A percentile compares a stretch with the other conserved stretches of the same genome.
Conservation (phyloP, 2,797 vertebrate genomes). For the Novumbra hubbsi region DNA sequence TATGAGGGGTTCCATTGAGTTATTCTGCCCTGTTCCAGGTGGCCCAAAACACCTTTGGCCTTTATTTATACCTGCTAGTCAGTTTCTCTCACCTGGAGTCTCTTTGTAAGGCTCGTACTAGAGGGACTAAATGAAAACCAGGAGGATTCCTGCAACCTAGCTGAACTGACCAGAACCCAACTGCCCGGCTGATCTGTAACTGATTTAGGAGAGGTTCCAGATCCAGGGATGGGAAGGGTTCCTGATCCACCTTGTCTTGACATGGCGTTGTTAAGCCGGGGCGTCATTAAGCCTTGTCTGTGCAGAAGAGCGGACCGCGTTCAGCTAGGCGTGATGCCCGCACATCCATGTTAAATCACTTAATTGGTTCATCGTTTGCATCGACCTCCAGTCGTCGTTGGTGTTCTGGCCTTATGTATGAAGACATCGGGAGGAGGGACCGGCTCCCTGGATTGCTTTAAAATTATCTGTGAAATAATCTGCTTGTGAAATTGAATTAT, state of each 20-base stretch:
- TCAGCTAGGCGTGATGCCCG: not conserved
- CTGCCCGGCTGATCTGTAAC: not conserved
- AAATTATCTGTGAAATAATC: constrained; percentile 20
- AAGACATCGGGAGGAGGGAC: not conserved
- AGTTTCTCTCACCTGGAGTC: no score
- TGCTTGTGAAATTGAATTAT: constrained; percentile 33
- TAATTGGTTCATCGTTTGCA: not conserved
- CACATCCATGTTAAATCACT: not conserved
- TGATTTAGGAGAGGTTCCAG: not conserved
- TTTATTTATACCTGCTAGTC: no score
- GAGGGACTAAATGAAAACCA: no score
- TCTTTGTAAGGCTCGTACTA: no score
- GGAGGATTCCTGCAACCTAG: no score
- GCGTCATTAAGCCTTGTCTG: not conserved
- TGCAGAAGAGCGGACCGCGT: not conserved
- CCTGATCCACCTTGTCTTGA: not conserved
- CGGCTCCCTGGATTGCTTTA: not conserved
- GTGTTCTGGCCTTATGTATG: not conserved
- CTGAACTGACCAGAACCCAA: no score
- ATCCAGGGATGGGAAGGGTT: not conserved
- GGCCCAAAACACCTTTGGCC: no score
- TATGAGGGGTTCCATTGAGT: not conserved
- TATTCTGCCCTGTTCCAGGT: not conserved
- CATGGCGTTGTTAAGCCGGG: not conserved
- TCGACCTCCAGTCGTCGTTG: not conserved